Conservation (phyloP, 2,888 invertebrate genomes). For the Asteroscopus sphinx region DNA sequence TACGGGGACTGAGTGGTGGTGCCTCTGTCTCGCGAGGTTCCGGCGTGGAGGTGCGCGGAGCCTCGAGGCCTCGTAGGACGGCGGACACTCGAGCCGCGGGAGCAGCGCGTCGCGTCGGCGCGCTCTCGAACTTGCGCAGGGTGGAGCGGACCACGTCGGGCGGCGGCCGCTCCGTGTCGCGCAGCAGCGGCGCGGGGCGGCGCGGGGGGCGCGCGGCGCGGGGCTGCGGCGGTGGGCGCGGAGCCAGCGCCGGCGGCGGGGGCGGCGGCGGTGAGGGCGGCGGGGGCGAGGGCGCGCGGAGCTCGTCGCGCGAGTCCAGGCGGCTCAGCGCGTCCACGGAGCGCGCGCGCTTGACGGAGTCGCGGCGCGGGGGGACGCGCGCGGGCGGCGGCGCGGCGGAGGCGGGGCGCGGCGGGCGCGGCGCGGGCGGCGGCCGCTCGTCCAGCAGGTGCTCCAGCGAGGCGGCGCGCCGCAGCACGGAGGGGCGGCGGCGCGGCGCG, state of each 20-base stretch:
- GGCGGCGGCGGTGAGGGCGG: slow-evolving; percentile 64
- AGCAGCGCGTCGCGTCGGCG: slow-evolving; percentile 88
- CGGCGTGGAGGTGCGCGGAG: slow-evolving; percentile 75
- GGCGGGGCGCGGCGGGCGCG: slow-evolving; percentile 64
- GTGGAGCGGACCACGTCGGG: slow-evolving; percentile 97
- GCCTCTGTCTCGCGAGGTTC: slow-evolving; percentile 67
- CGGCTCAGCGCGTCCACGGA: slow-evolving; percentile 95
- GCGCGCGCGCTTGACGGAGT: slow-evolving; percentile 94
- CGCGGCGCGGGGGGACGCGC: slow-evolving; percentile 86
- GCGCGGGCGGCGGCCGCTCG: slow-evolving; percentile 83
- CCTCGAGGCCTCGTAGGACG: slow-evolving; percentile 78
- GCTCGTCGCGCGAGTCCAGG: slow-evolving; percentile 91
- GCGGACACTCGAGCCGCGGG: slow-evolving; percentile 86
- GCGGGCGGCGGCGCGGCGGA: slow-evolving; percentile 68
- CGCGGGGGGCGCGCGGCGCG: slow-evolving; percentile 86
- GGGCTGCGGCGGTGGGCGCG: slow-evolving; percentile 82
- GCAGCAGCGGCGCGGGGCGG: slow-evolving; percentile 85
- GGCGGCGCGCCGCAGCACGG: slow-evolving; percentile 94
- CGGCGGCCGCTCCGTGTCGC: slow-evolving; percentile 92
- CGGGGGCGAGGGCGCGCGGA: slow-evolving; percentile 91
- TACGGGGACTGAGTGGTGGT: slow-evolving; percentile 65
- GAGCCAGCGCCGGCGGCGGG: slow-evolving; percentile 73
- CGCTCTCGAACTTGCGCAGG: slow-evolving; percentile 94
- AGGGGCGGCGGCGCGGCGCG: slow-evolving; percentile 91
- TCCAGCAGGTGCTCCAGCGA: slow-evolving; percentile 96